Evolutionary conservation across 2,113 vertebrate genomes (phyloP).

Genomic region (Triplophysa tibetana): DNA sequence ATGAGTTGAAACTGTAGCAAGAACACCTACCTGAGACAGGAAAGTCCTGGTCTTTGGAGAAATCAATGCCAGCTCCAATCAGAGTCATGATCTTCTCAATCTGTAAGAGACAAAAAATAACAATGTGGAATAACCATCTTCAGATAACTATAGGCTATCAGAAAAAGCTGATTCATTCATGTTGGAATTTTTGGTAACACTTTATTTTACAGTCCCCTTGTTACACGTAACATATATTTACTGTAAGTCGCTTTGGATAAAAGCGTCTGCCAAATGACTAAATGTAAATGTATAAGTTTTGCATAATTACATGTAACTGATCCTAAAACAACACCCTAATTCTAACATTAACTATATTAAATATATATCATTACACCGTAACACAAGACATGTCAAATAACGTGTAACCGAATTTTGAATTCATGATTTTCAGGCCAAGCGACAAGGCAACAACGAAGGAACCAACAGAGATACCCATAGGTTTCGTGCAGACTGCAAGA

Average conservation of each 20-base stretch:
- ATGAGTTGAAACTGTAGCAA: neutral
- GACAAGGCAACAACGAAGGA: neutral
- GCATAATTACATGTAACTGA: no score
- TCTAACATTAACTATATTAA: no score
- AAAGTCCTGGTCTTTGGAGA: slow-evolving; percentile 90
- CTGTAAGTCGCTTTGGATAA: no score
- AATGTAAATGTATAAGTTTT: no score
- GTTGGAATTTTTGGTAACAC: neutral
- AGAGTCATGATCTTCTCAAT: slow-evolving; percentile 99
- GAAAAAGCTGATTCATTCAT: neutral
- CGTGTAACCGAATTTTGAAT: neutral
- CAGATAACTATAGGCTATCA: neutral
- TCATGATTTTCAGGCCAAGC: neutral
- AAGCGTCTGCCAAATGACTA: no score
- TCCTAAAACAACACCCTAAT: no score
- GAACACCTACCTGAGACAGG: slow-evolving; percentile 80
- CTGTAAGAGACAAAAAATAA: slow-evolving; percentile 69
- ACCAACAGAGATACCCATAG: neutral
- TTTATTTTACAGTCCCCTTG: no score
- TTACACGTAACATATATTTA: no score
- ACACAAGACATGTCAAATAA: no score
- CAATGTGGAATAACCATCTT: slow-evolving; percentile 10
- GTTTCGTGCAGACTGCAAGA: slow-evolving; percentile 4
- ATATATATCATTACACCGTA: no score
- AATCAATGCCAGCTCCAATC: slow-evolving; percentile 95